Base-by-base conservation (phyloP, 2,888 invertebrate species). In the Griposia aprilina region DNA sequence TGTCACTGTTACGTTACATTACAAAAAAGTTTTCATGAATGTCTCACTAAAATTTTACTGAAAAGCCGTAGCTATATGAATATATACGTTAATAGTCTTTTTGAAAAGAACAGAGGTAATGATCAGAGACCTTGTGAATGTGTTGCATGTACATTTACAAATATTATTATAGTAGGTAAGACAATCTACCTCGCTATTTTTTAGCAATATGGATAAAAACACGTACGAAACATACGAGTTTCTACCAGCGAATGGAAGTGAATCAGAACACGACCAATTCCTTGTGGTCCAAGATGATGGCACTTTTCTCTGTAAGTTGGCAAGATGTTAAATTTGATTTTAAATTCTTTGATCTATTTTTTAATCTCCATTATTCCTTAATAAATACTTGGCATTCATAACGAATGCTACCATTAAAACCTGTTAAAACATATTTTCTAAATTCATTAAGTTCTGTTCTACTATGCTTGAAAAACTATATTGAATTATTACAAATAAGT, bases 271-370 rank as follows among this genome's bases (percentile, higher is more conserved):
- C 4, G 92, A 94, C 52, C 95, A 95, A 77, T 93, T 94, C 85
- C 94, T 94, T 82, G 94, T 97, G 20, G 93, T 97, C 63, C 94
- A 96, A 88, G 94, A 96, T 78, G 94, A 96, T 91, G 95, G 94
- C 23, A 94, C 95, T 60, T 93, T 95, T 87, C 86, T 96, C 26
- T 89, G 95, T 94, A 89, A 92, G 94, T 79, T 41, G 10, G 4
- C 41, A 59, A 36, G 0, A 50, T 6, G n/a, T 2, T n/a, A 52
- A 74, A 30, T 30, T 52, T 26, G 0, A 41, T 48, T 30, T 30
- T 17, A 15, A 71, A 71, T 73, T 59, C 36, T 60, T 41, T 50
- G 13, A 23, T 36, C 7, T 23, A 6, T 23, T 8, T 23, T 67
- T 23, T 68, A 52, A 0, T 52, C 10, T 68, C 15, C 23, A 36